These are phyloP conservation scores for Leptinotarsa haldemani DNA, from an alignment of 2,888 invertebrate genomes.

Conservation along the genomic window DNA sequence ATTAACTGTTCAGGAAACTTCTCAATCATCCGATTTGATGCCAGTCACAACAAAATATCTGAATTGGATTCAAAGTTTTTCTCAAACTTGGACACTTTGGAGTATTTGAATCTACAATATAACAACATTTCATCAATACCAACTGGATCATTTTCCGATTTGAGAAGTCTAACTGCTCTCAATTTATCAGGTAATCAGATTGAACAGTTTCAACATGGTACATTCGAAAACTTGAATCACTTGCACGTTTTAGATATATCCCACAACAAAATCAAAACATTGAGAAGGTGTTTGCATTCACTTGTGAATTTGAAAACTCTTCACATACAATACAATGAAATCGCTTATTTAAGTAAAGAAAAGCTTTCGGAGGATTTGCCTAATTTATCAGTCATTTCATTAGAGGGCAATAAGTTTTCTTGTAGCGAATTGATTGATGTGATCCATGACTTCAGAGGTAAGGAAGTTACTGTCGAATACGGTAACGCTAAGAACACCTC, in stretches of 20 bases:
- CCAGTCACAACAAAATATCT: not conserved
- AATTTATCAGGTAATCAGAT: constrained; percentile 30
- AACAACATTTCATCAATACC: constrained; percentile 25
- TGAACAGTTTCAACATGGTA: constrained; percentile 25
- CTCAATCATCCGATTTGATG: not conserved
- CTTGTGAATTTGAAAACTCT: constrained; percentile 10
- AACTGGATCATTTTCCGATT: constrained; percentile 22
- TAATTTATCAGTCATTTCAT: constrained; percentile 14
- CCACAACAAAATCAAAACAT: constrained; percentile 23
- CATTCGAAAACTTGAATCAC: constrained; percentile 18
- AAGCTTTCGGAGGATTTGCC: constrained; percentile 12
- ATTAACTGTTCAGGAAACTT: not conserved
- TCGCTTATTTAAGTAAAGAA: not conserved
- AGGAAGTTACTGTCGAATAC: not conserved
- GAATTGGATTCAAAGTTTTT: not conserved
- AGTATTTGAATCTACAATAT: constrained; percentile 7
- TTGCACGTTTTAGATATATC: constrained; percentile 31
- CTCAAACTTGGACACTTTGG: not conserved
- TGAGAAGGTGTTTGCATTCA: constrained; percentile 27
- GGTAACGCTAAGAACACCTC: constrained; percentile 12
- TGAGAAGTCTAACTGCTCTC: constrained; percentile 17
- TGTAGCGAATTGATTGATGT: constrained; percentile 27
- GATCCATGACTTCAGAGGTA: not conserved
- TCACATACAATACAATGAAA: constrained; percentile 22
- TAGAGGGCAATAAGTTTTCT: constrained; percentile 25